Base-by-base conservation (phyloP, 1,140 invertebrate species). In the Akabosia matsudoensis region DNA sequence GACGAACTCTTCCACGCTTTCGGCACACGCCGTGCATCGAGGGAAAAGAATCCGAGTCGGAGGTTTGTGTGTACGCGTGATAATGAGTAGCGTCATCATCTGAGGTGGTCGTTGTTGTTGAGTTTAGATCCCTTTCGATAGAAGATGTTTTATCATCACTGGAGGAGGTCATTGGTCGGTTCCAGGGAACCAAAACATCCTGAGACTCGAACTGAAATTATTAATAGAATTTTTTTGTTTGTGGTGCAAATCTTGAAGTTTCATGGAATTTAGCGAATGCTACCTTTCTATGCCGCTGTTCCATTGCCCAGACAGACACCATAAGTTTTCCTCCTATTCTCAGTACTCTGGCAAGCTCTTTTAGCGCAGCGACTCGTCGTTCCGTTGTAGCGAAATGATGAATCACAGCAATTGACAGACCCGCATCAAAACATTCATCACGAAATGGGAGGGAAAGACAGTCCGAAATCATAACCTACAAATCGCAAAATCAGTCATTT, bases 281-380 rank as follows among this genome's bases (percentile, higher is more conserved):
- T 72, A 72, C 70, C 33, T 72, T 72, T 80, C 93, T 86, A 83
- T 96, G 92, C 73, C 91, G 90, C 83, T 98, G 96, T 85, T 98
- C 96, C 91, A 97, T 94, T 16, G 96, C 94, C 96, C 96, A 98
- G 0, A 97, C 96, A 18, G 94, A 96, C 77, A 98, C 93, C 78
- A 98, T 90, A n/a, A 97, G 88, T 71, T 91, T 86, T 1, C 97
- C 97, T 0, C 96, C 96, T 74, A 97, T 95, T 75, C 93, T 86
- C 1, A 97, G 87, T 33, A 98, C 91, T 52, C 96, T 87, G 0
- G 94, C 91, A 56, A 98, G 86, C 83, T 98, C 96, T 74, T 91
- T 88, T 0, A 98, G 85, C 0, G 96, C 96, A 76, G 90, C 89
- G 1, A 97, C 91, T 4, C 96, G 87, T 45, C 96, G 88, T 84